Evolutionary conservation across 2,888 invertebrate species (phyloP), one percentile per base, ranked within the genome.

Genomic region (Spialia ferax): DNA sequence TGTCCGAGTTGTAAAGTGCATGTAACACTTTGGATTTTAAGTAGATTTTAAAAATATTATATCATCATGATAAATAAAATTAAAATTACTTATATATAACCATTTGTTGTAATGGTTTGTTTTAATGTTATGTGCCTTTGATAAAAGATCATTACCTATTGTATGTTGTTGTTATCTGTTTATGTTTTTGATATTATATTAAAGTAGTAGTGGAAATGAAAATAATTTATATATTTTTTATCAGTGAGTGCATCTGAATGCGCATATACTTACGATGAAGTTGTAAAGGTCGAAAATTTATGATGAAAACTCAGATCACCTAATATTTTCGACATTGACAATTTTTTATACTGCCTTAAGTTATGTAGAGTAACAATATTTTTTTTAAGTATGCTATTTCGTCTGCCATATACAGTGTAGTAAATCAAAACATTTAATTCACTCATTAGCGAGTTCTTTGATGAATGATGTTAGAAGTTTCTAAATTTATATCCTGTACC

Each of bases 71-170:
- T 63, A 23, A 20, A 8, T 48, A 20, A 48, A 20, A 48, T 48
- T n/a, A 20, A 32, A 32, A 13, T 50, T n/a, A n/a, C n/a, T n/a
- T n/a, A n/a, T 52, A 35, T 35, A 54, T 18, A 74, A 79, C 81
- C 79, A 81, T 82, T 82, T 72, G 76, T 78, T 83, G 79, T 73
- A 68, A 81, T 80, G 77, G 77, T 81, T 82, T 77, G 71, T 79
- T 82, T 48, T 84, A 78, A 79, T 77, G 77, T 80, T 81, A 73
- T 71, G 85, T 87, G 86, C 84, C 85, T 87, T 84, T 82, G 42
- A 71, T 57, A 69, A 60, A 63, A 72, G 65, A 79, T 75, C 22
- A 8, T 52, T 26, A 26, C n/a, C n/a, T 23, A 11, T 78, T 79
- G 77, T 79, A 79, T 74, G 73, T 79, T 78, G 77, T 83, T 81